Evolutionary conservation across 2,797 vertebrate genomes (phyloP).

Genomic region (Syngnathus acus): DNA sequence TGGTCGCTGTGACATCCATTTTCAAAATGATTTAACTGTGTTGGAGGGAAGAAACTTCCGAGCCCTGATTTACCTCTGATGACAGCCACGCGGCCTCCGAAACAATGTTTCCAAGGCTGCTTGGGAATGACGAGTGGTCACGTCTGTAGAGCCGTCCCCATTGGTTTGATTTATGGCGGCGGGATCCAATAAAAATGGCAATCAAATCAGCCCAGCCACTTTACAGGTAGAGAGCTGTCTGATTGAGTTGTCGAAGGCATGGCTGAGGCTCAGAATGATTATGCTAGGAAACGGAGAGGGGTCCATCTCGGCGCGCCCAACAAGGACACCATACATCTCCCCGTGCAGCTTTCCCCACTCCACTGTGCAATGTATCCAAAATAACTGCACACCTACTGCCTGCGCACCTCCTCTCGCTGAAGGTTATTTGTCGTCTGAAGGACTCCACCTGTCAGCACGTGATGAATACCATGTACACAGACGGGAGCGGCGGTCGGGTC

Average conservation of each 20-base stretch:
- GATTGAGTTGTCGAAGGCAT: conserved; percentile 84
- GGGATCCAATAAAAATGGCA: conserved; percentile 83
- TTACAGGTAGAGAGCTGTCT: conserved; percentile 82
- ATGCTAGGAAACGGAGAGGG: conserved; percentile 71
- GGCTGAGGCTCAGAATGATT: conserved; percentile 81
- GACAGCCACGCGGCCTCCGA: conserved; percentile 71
- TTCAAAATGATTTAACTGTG: conserved; percentile 82
- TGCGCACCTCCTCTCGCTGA: conserved; percentile 89
- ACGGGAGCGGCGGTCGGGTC: conserved; percentile 96
- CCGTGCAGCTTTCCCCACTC: conserved; percentile 84
- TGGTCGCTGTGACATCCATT: conserved; percentile 78
- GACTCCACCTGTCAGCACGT: conserved; percentile 99
- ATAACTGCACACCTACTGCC: conserved; percentile 94
- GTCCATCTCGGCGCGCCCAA: conserved; percentile 75
- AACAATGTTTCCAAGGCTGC: conserved; percentile 85
- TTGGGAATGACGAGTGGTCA: conserved; percentile 79
- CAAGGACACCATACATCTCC: conserved; percentile 90
- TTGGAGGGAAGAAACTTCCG: conserved; percentile 74
- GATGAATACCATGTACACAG: conserved; percentile 99
- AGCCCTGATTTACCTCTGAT: conserved; percentile 77
- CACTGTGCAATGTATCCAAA: conserved; percentile 98
- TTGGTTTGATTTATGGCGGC: conserved; percentile 81
- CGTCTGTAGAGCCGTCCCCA: conserved; percentile 75
- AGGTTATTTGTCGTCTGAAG: conserved; percentile 99
- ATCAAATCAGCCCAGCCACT: conserved; percentile 85